Evolutionary conservation across 37 sponge, comb jelly and placozoan species (phyloP).

Genomic region (Hexactinellida sp.): DNA sequence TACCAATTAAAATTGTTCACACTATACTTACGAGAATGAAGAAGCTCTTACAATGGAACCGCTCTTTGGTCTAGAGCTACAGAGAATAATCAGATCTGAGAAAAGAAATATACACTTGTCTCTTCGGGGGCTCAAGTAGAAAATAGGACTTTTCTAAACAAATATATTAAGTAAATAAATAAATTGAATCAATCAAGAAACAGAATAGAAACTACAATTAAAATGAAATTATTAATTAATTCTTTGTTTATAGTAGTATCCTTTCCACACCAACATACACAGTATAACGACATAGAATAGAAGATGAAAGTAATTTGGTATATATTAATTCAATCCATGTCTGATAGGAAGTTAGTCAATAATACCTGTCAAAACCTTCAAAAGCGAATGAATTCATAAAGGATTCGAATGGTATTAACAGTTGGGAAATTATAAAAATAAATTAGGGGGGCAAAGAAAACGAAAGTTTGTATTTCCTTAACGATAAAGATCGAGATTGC

Average conservation of each 20-base stretch:
- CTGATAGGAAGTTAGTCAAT: neutral
- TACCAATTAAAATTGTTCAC: neutral
- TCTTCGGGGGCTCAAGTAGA: neutral
- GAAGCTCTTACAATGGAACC: neutral
- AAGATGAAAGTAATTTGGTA: neutral
- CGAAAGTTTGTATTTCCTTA: neutral
- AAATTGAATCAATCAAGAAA: neutral
- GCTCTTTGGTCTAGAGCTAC: slow-evolving; percentile 1
- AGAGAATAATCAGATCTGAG: slow-evolving; percentile 9
- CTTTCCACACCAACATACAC: neutral
- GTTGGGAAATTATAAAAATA: neutral
- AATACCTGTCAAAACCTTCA: no score
- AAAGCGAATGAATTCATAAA: neutral
- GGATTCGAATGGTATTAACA: neutral
- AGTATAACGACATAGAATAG: neutral
- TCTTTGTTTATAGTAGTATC: neutral
- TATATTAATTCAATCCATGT: neutral
- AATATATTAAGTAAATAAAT: neutral
- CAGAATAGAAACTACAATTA: neutral
- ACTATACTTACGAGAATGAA: neutral
- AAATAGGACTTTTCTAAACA: neutral
- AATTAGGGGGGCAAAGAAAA: no score
- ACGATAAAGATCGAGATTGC: no score
- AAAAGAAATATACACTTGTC: slow-evolving; percentile 12
- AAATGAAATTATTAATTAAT: neutral